Conservation (phyloP, 2,888 invertebrate genomes). For the Julus scandinavius region DNA sequence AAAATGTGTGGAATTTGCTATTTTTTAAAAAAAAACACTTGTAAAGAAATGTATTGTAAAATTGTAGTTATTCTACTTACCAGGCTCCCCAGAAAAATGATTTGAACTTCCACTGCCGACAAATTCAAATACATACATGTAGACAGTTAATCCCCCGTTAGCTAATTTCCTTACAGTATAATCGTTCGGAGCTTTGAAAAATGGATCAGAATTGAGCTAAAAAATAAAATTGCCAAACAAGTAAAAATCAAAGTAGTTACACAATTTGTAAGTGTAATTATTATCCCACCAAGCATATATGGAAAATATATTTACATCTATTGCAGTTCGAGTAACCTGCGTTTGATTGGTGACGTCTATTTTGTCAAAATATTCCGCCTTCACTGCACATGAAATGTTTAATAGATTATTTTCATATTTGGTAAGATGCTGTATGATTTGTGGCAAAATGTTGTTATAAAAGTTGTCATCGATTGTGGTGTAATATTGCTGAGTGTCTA, state of each 20-base stretch:
- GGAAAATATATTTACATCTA: constrained; percentile 52
- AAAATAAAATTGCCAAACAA: constrained; percentile 17
- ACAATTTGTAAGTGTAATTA: too few relatives aligned
- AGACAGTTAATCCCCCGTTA: constrained; percentile 21
- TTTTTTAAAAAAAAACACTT: too few relatives aligned
- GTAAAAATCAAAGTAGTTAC: not conserved
- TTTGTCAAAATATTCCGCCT: constrained; percentile 54
- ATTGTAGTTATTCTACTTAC: constrained; percentile 17
- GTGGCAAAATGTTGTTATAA: constrained; percentile 46
- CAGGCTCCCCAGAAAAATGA: constrained; percentile 45
- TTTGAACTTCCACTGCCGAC: constrained; percentile 13
- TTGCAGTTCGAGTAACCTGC: constrained; percentile 32
- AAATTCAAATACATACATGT: constrained; percentile 52
- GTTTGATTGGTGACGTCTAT: constrained; percentile 49
- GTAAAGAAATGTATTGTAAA: too few relatives aligned
- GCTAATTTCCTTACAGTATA: constrained; percentile 37
- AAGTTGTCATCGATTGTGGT: constrained; percentile 49
- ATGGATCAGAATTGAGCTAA: constrained; percentile 50
- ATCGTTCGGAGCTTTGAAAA: constrained; percentile 52
- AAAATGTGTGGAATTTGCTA: too few relatives aligned
- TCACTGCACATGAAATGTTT: constrained; percentile 53
- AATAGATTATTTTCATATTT: constrained; percentile 44
- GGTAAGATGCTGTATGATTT: constrained; percentile 11
- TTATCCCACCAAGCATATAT: too few relatives aligned
- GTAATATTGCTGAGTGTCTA: constrained; percentile 46